phyloP scores from a whole-genome alignment of 2,113 vertebrate genomes.

The Phylloscopus trochilus region DNA sequence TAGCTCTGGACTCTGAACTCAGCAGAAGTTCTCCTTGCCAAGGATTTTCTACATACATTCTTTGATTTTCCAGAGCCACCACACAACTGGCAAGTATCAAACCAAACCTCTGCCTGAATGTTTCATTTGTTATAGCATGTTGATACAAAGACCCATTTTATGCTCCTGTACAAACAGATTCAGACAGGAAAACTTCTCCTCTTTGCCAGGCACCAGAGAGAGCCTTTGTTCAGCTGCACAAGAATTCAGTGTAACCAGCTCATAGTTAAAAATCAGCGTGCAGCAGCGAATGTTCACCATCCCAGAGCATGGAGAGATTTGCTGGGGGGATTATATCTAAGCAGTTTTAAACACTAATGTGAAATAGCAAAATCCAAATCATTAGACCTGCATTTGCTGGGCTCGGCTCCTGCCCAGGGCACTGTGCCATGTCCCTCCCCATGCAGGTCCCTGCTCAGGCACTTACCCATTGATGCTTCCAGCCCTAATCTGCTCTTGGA shows the following conservation, averaged over 20 bases:
- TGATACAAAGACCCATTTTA: background rate
- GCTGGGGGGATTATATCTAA: conserved; percentile 60
- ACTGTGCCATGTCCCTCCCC: background rate
- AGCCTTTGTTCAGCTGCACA: conserved; percentile 49
- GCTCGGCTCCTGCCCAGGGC: conserved; percentile 1
- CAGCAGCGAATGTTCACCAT: background rate
- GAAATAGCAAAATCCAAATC: conserved; percentile 60
- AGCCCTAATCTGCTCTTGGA: conserved; percentile 40
- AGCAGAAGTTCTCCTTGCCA: background rate
- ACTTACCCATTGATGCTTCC: background rate
- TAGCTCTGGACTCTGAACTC: background rate
- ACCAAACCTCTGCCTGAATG: background rate
- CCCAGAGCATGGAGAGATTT: conserved; percentile 44
- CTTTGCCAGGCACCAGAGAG: conserved; percentile 21
- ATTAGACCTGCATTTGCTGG: conserved; percentile 56
- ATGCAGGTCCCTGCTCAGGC: background rate
- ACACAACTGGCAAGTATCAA: background rate
- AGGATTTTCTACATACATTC: background rate
- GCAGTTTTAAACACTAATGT: conserved; percentile 60
- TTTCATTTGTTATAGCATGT: background rate
- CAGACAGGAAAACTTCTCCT: conserved; percentile 1
- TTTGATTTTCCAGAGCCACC: background rate
- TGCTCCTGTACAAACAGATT: conserved; percentile 8
- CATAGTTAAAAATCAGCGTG: background rate
- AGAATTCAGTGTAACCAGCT: conserved; percentile 29